These are phyloP conservation scores for Brachyrhaphis roseni DNA, from an alignment of 2,797 vertebrate species.

Conservation along the genomic window DNA sequence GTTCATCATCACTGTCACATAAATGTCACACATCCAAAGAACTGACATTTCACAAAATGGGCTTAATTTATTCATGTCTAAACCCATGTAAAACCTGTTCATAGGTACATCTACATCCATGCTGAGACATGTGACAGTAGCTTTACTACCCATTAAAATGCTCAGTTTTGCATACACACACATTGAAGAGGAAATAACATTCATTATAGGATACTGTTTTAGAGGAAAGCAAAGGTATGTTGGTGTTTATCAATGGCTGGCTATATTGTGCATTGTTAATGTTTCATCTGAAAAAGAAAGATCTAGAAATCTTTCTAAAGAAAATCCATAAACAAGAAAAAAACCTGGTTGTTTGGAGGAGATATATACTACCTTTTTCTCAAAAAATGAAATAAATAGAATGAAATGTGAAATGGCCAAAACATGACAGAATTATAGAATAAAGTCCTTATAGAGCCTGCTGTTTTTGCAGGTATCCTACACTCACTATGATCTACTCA, in stretches of 20 bases:
- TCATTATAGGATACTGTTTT: constrained; percentile 33
- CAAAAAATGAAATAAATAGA: background rate
- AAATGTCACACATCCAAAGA: background rate
- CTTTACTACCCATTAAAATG: background rate
- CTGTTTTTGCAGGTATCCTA: background rate
- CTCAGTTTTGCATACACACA: constrained; percentile 44
- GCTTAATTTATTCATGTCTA: background rate
- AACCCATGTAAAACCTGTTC: background rate
- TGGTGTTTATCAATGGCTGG: constrained; percentile 28
- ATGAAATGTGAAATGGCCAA: background rate
- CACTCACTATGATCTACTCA: background rate
- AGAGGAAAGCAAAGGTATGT: constrained; percentile 42
- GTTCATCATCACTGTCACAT: background rate
- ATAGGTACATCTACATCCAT: background rate
- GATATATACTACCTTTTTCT: background rate
- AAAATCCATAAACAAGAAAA: constrained; percentile 28
- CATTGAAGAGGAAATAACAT: constrained; percentile 38
- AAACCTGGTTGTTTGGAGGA: background rate
- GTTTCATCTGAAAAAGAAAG: constrained; percentile 37
- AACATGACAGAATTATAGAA: background rate
- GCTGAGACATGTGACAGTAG: background rate
- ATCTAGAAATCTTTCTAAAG: constrained; percentile 19
- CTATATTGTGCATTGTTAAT: constrained; percentile 7
- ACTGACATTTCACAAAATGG: constrained; percentile 31
- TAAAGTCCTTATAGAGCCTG: background rate